Conservation (phyloP, 1,140 invertebrate species). For the Laupala kohalensis region DNA sequence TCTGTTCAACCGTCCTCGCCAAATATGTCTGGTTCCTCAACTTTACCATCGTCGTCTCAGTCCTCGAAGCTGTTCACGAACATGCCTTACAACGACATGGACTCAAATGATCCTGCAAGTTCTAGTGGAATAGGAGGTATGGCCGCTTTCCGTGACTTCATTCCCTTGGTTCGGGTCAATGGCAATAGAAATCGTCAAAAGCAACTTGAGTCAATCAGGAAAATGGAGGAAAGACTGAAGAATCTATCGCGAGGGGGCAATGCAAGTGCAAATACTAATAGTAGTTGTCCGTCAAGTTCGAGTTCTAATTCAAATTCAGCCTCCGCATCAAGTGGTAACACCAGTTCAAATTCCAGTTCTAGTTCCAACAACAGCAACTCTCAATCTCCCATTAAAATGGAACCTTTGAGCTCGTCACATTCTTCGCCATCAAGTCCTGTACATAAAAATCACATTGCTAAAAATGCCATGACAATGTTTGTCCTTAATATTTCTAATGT, state of each 20-base stretch:
- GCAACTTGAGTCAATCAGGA: slow-evolving; percentile 42
- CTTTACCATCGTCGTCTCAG: background rate
- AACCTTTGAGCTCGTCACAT: slow-evolving; percentile 23
- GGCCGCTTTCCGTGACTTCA: slow-evolving; percentile 42
- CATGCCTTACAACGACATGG: background rate
- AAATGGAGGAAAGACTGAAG: slow-evolving; percentile 42
- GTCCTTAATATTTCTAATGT: slow-evolving; percentile 72
- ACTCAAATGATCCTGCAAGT: background rate
- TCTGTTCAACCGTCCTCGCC: background rate
- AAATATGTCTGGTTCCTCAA: background rate
- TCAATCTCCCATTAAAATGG: background rate
- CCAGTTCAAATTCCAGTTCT: background rate
- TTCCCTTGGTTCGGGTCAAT: slow-evolving; percentile 28
- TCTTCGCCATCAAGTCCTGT: slow-evolving; percentile 7
- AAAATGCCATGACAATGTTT: slow-evolving; percentile 52
- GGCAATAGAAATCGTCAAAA: slow-evolving; percentile 36
- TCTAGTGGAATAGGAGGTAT: slow-evolving; percentile 22
- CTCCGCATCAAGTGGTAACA: background rate
- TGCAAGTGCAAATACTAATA: slow-evolving; percentile 17
- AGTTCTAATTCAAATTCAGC: slow-evolving; percentile 12
- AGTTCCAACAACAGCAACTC: background rate
- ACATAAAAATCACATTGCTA: slow-evolving; percentile 12
- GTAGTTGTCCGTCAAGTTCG: slow-evolving; percentile 10
- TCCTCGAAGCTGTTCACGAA: background rate
- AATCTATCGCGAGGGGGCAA: slow-evolving; percentile 18